These are phyloP conservation scores for Galagoides demidoff DNA, from an alignment of 2,797 vertebrate species.

Conservation along the genomic window DNA sequence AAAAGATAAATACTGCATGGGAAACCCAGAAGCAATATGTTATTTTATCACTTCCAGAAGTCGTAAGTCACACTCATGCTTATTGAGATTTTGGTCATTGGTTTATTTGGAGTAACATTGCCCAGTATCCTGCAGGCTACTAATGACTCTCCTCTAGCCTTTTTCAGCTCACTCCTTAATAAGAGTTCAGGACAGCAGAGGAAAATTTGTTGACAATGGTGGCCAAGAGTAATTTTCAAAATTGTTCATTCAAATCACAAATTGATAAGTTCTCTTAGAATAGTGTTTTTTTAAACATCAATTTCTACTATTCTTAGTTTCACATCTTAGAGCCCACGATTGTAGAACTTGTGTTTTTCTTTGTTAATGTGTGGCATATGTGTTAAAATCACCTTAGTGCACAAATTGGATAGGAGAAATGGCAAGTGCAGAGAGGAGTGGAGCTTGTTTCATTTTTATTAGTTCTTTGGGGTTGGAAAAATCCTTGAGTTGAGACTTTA, in stretches of 20 bases:
- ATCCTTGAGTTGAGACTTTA: not conserved
- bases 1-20: not conserved
- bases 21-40: slow-evolving; percentile 42
- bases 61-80: slow-evolving; percentile 20
- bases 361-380: not conserved
- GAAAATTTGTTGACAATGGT: not conserved
- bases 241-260: slow-evolving; percentile 13
- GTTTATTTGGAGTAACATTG: not conserved
- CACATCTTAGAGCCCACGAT: not conserved
- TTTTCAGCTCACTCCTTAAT: not conserved
- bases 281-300: not conserved
- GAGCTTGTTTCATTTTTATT: not conserved
- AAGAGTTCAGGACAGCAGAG: not conserved
- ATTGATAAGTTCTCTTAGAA: slow-evolving; percentile 3
- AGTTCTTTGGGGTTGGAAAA: slow-evolving; percentile 47
- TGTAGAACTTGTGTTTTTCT: slow-evolving; percentile 7
- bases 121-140: not conserved
- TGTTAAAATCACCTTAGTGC: not conserved
- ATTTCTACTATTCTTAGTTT: not conserved
- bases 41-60: not conserved
- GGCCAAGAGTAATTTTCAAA: slow-evolving; percentile 7
- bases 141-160: not conserved
- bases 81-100: slow-evolving; percentile 51
- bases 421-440: not conserved
- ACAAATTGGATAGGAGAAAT: not conserved